Base-by-base conservation (phyloP, 2,888 invertebrate genomes). In the Melanophora roralis region DNA sequence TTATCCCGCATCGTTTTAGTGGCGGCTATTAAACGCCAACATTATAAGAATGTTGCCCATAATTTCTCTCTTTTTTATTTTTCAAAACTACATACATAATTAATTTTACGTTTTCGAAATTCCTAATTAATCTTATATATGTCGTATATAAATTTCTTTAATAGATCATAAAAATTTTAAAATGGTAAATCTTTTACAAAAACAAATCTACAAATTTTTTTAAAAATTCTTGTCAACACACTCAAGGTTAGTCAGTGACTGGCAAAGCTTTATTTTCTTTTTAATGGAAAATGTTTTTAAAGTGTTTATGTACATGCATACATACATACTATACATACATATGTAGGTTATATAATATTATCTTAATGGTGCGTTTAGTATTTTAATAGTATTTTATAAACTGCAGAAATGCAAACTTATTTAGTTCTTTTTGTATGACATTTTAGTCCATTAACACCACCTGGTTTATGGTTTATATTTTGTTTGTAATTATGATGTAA, bases 401-500 rank as follows among this genome's bases (percentile, higher is more conserved):
- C 6, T 47, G 5, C 32, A 27, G 9, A 53, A 53, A 53, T 34
- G 14, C 5, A 27, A 53, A 32, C n/a, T 8, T 8, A 8, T 51
- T 27, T 6, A 27, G 27, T 27, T 6, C 3, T 3, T 6, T 27
- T 27, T 27, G 6, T 27, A 5, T 27, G 4, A 27, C 27, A 7
- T 34, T 19, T 59, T 38, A 8, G 27, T 19, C 64, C 59, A 74
- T 74, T 53, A 59, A 45, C 74, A 55, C 16, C 71, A 59, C 59
- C 53, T 62, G 34, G n/a, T n/a, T n/a, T 43, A 27, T 47, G 71
- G 43, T 4, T 38, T 38, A 47, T 27, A 16, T 40, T 14, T 27
- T 57, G 64, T 36, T n/a, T 34, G 57, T 62, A 72, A 71, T 71
- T 75, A 72, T 72, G 40, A 76, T 57, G 23, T 55, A 16, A 34